These are phyloP conservation scores for Climacteris rufus DNA, from an alignment of 2,113 vertebrate genomes.

Conservation along the genomic window DNA sequence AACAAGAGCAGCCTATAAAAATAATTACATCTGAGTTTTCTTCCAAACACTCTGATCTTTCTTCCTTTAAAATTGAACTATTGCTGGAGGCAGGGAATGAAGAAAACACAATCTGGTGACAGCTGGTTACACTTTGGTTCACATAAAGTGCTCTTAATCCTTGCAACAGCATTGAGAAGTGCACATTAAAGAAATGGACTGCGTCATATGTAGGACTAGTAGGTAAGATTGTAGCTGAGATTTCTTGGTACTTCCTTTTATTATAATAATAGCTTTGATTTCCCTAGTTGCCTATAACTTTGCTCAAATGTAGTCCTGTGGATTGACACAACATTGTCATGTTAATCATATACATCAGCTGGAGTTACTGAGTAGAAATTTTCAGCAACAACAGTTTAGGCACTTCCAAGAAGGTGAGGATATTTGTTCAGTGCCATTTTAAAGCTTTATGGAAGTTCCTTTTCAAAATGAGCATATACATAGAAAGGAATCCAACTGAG, in stretches of 20 bases:
- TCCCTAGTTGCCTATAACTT: background rate
- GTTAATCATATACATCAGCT: background rate
- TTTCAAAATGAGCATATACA: background rate
- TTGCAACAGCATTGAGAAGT: background rate
- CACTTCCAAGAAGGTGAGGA: background rate
- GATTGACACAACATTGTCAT: background rate
- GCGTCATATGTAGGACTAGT: background rate
- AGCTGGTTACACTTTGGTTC: background rate
- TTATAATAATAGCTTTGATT: background rate
- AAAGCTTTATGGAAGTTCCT: background rate
- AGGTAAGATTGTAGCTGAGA: background rate
- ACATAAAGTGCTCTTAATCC: background rate
- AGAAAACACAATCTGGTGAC: background rate
- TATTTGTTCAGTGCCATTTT: background rate
- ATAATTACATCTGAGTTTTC: background rate
- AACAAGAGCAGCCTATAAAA: background rate
- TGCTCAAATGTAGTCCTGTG: background rate
- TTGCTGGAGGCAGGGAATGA: background rate
- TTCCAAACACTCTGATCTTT: background rate
- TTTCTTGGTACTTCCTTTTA: background rate
- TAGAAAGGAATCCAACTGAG: background rate
- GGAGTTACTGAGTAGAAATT: background rate
- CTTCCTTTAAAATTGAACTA: background rate
- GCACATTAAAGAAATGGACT: background rate
- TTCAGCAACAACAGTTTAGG: background rate